These are phyloP conservation scores for Cynoglossus semilaevis DNA, from an alignment of 2,113 vertebrate species.

Conservation along the genomic window DNA sequence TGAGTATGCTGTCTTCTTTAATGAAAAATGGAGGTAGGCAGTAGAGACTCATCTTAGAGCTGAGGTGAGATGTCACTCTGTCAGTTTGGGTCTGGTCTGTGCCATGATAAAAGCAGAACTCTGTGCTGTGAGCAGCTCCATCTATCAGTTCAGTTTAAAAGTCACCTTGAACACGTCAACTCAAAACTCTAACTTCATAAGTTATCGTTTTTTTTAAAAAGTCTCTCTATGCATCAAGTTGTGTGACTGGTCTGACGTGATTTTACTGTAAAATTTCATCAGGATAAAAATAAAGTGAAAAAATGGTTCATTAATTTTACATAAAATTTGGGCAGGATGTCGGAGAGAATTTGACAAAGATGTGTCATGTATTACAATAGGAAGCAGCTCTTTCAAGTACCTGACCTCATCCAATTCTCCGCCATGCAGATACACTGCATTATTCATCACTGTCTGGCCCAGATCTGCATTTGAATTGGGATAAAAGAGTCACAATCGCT, in stretches of 20 bases:
- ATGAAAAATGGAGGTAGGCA: slow-evolving; percentile 26
- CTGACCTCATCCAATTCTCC: slow-evolving; percentile 14
- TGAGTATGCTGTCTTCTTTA: slow-evolving; percentile 36
- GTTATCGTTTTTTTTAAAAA: too few relatives aligned
- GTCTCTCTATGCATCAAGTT: too few relatives aligned
- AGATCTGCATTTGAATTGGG: slow-evolving; percentile 5
- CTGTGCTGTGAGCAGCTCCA: slow-evolving; percentile 9
- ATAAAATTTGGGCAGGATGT: neutral
- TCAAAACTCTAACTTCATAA: too few relatives aligned
- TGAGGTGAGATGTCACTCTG: slow-evolving; percentile 65
- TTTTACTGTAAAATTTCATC: neutral
- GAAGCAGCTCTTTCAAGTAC: slow-evolving; percentile 1
- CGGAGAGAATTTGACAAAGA: neutral
- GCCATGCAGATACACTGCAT: slow-evolving; percentile 36
- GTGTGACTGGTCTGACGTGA: too few relatives aligned
- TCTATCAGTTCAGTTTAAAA: slow-evolving; percentile 6
- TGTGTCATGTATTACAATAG: neutral
- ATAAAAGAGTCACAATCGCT: slow-evolving; percentile 29
- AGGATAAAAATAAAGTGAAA: neutral
- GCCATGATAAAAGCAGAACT: slow-evolving; percentile 10
- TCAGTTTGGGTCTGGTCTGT: slow-evolving; percentile 43
- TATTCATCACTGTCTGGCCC: slow-evolving; percentile 39
- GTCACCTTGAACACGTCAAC: slow-evolving; percentile 5
- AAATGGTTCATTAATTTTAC: neutral
- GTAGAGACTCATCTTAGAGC: slow-evolving; percentile 30